Evolutionary conservation across 2,888 invertebrate species (phyloP), one percentile per base, ranked within the genome.

Genomic region (Furcula furcula): DNA sequence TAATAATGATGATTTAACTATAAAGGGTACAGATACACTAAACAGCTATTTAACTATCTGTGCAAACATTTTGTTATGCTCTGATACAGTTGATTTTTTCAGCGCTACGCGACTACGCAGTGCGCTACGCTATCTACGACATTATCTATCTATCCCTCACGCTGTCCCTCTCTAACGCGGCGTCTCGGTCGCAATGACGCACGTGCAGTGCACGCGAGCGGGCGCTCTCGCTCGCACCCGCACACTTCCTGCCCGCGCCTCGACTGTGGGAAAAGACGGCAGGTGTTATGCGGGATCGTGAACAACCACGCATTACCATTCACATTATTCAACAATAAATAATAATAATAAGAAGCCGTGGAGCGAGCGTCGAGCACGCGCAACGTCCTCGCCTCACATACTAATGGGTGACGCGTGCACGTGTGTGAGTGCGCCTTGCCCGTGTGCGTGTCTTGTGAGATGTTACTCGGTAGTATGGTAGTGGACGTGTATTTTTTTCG

Each of bases 271-370:
- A 90, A 90, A 89, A 87, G 76, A 83, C 84, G 89, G 90, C 90
- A 90, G 90, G 90, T 90, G 91, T 81, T 88, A 84, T 84, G 90
- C 87, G 86, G 81, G 86, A 88, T 89, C 89, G 90, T 87, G 89
- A 88, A 87, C 87, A 85, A 83, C 86, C 85, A 87, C 78, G 87
- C 86, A 88, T 87, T 88, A 88, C 87, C 86, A 88, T 88, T 87
- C 87, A 87, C 82, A 85, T 87, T 88, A 88, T 88, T 85, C 87
- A 85, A 87, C 88, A 80, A 88, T 87, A 87, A 87, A 87, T 87
- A 87, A 88, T 85, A 85, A 85, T 86, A 87, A 86, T 81, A 88
- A 87, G 85, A 83, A 86, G 87, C 85, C 81, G 82, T 75, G 78
- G 83, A 84, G 76, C 87, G 86, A 86, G 86, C 79, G 85, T 80